Evolutionary conservation across 2,797 vertebrate species (phyloP).

Genomic region (Falco biarmicus): DNA sequence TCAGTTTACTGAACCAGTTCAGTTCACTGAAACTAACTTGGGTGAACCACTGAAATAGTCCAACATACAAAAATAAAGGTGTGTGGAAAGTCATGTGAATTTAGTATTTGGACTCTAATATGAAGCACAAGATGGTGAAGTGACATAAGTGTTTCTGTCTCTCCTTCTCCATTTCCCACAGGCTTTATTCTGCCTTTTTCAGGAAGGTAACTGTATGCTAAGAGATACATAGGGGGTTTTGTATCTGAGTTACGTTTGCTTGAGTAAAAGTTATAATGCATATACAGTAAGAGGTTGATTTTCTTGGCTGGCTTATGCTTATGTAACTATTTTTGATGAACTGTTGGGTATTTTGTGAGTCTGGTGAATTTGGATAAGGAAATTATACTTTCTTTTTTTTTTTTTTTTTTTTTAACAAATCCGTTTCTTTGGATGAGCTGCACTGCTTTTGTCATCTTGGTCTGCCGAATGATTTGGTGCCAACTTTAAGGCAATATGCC

Average conservation of each 20-base stretch:
- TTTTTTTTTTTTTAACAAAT: neutral
- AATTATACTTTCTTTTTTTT: no score
- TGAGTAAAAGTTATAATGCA: neutral
- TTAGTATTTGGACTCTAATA: neutral
- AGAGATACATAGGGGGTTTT: rapidly evolving
- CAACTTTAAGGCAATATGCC: neutral
- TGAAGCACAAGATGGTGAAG: neutral
- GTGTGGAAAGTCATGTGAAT: neutral
- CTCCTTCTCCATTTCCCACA: neutral
- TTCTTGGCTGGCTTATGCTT: neutral
- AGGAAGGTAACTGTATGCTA: neutral
- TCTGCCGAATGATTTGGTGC: neutral
- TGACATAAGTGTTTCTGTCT: neutral
- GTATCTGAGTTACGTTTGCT: neutral
- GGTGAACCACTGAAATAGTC: neutral
- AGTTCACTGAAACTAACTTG: neutral
- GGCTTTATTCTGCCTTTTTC: neutral
- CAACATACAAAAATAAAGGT: neutral
- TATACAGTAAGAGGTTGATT: neutral
- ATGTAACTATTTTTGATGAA: neutral
- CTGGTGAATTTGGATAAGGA: neutral
- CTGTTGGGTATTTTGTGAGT: neutral
- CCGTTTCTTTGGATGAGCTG: neutral
- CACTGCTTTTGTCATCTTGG: neutral
- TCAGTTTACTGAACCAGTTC: neutral